Conservation (phyloP, 2,888 invertebrate genomes). For the Microdon myrmicae region DNA sequence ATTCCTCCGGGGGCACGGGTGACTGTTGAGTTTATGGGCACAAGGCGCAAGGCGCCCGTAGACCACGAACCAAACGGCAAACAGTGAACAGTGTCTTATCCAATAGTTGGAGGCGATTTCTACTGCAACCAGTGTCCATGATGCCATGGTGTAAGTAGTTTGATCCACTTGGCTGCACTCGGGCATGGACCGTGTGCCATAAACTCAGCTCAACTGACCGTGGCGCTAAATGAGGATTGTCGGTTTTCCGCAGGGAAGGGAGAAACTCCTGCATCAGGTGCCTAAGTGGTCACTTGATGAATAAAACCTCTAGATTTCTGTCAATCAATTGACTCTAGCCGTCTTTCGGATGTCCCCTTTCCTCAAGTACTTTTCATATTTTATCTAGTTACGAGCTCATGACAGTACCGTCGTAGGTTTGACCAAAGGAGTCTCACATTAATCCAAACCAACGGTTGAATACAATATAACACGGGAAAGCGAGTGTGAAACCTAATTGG, state of each 20-base stretch:
- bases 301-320: slow-evolving; percentile 34
- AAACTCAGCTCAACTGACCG: slow-evolving; percentile 39
- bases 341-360: no score
- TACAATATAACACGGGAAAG: slow-evolving; percentile 40
- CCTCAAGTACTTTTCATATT: no score
- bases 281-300: not conserved
- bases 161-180: slow-evolving; percentile 43
- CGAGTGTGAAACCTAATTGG: slow-evolving; percentile 46
- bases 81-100: no score
- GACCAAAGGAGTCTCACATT: slow-evolving; percentile 3
- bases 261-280: not conserved
- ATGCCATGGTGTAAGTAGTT: slow-evolving; percentile 2
- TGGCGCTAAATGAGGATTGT: slow-evolving; percentile 11
- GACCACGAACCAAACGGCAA: slow-evolving; percentile 3
- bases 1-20: slow-evolving; percentile 17
- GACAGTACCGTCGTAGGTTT: not conserved
- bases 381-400: slow-evolving; percentile 1
- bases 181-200: slow-evolving; percentile 20
- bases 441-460: slow-evolving; percentile 6
- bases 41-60: slow-evolving; percentile 5
- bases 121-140: slow-evolving; percentile 16
- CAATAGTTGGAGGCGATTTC: slow-evolving; percentile 15
- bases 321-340: no score
- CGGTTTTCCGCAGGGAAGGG: not conserved
- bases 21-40: slow-evolving; percentile 31